These are phyloP conservation scores for Alloscopus bannaensis DNA, from an alignment of 2,888 invertebrate genomes.

Conservation along the genomic window DNA sequence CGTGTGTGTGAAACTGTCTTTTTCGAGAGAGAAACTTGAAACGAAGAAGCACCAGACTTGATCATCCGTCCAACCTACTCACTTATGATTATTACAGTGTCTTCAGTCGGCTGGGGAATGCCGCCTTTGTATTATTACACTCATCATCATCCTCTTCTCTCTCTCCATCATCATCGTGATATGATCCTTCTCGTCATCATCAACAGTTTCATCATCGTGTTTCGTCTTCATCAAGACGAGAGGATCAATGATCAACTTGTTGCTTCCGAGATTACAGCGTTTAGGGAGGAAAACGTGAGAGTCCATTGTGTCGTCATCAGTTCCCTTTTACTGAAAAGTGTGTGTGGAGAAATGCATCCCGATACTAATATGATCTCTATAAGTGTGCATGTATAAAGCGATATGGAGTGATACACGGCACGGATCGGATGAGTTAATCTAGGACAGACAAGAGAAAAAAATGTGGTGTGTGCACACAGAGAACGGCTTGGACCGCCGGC, in stretches of 20 bases:
- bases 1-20: neutral
- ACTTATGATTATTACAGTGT: constrained; percentile 67
- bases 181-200: constrained; percentile 42
- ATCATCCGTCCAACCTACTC: constrained; percentile 58
- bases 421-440: too few species aligned
- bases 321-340: too few species aligned
- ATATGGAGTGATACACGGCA: too few species aligned
- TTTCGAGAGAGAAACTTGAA: constrained; percentile 44
- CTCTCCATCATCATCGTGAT: constrained; percentile 43
- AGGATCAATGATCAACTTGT: constrained; percentile 47
- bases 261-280: constrained; percentile 44
- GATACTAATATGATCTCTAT: too few species aligned
- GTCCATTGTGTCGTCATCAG: too few species aligned
- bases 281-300: too few species aligned
- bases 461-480: too few species aligned
- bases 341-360: too few species aligned
- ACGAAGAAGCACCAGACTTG: constrained; percentile 56
- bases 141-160: constrained; percentile 45
- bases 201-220: constrained; percentile 37
- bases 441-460: too few species aligned
- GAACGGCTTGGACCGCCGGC: constrained; percentile 86
- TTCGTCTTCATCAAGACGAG: constrained; percentile 30
- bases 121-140: constrained; percentile 69
- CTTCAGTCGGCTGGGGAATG: constrained; percentile 63
- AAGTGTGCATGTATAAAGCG: too few species aligned